Evolutionary conservation across 2,888 invertebrate species (phyloP).

Genomic region (Anoncus sp.): DNA sequence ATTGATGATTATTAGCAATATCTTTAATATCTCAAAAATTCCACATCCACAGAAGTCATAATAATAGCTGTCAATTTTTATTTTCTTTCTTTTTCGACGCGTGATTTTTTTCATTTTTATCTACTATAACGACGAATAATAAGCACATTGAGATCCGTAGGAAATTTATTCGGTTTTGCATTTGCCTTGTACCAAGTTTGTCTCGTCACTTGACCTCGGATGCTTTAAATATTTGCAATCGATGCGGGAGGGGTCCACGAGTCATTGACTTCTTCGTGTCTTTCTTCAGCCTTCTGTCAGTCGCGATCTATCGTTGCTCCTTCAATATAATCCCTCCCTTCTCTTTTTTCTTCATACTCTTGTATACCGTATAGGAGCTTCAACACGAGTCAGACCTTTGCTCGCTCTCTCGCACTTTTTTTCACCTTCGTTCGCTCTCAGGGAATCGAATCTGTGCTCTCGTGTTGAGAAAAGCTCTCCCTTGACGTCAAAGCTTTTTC

Average conservation of each 20-base stretch:
- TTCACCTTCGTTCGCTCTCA: conserved; percentile 21
- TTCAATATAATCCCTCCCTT: conserved; percentile 11
- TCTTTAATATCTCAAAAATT: not conserved
- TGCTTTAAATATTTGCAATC: conserved; percentile 81
- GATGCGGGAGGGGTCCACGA: conserved; percentile 74
- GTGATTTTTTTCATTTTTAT: no score
- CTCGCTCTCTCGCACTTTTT: conserved; percentile 8
- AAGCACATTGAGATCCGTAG: no score
- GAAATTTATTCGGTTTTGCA: conserved; percentile 9
- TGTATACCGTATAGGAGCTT: conserved; percentile 11
- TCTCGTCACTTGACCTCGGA: conserved; percentile 73
- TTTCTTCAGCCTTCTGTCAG: conserved; percentile 26
- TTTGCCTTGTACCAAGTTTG: conserved; percentile 5
- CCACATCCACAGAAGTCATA: not conserved
- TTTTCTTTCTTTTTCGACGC: no score
- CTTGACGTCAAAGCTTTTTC: conserved; percentile 48
- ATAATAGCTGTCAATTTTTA: no score
- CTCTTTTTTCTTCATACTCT: not conserved
- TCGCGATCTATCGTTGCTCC: conserved; percentile 9
- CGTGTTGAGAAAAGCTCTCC: conserved; percentile 40
- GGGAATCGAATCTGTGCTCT: conserved; percentile 26
- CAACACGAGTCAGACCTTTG: conserved; percentile 27
- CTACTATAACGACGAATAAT: no score
- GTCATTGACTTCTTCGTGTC: conserved; percentile 76
- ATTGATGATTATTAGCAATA: conserved; percentile 1